Evolutionary conservation across 30 jellyfish, hydroid and myxozoan genomes (phyloP).

Genomic region (Chrysaora quinquecirrha): DNA sequence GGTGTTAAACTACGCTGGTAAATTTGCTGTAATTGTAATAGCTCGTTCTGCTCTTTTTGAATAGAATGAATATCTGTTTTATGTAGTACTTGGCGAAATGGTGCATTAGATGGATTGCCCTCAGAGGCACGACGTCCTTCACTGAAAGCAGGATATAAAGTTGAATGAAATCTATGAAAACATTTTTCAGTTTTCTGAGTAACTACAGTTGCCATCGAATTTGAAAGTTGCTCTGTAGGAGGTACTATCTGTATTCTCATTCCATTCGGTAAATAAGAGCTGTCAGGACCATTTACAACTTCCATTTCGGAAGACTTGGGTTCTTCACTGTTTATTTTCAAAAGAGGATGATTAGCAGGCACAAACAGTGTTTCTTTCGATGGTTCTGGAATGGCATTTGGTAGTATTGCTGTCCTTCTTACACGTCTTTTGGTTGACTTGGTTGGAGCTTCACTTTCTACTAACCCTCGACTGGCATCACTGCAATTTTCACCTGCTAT

Average conservation of each 20-base stretch:
- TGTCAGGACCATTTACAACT: conserved; percentile 47
- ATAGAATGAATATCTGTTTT: conserved; percentile 79
- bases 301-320: conserved; percentile 39
- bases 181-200: conserved; percentile 46
- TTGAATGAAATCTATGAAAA: conserved; percentile 56
- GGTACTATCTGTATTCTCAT: conserved; percentile 90
- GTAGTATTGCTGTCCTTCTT: conserved; percentile 83
- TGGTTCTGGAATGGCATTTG: conserved; percentile 59
- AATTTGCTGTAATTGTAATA: conserved; percentile 62
- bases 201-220: conserved; percentile 65
- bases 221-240: conserved; percentile 85
- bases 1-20: conserved; percentile 90
- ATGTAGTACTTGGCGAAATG: conserved; percentile 84
- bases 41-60: conserved; percentile 79
- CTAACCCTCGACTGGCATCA: conserved; percentile 47
- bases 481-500: conserved; percentile 79
- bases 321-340: conserved; percentile 54
- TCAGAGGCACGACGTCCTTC: conserved; percentile 98
- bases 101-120: conserved; percentile 92
- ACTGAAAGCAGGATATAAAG: conserved; percentile 69
- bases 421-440: conserved; percentile 73
- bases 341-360: conserved; percentile 97
- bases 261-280: conserved; percentile 68
- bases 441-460: conserved; percentile 48
- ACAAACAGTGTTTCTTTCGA: conserved; percentile 83